Base-by-base conservation (phyloP, 2,888 invertebrate genomes). In the Hipparchia sbordonii region DNA sequence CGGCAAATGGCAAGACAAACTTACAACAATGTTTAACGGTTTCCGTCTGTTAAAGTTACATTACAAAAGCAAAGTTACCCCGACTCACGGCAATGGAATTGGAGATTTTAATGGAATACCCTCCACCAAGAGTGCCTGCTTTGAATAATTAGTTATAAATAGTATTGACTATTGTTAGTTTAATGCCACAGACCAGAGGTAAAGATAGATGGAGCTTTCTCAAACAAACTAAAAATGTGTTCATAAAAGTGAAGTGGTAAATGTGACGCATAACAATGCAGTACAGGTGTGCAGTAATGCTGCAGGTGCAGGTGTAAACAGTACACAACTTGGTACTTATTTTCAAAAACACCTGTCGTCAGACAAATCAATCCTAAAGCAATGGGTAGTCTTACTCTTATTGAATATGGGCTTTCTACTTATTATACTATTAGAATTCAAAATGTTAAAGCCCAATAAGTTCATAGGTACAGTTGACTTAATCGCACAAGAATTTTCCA, bases 51-150 rank as follows among this genome's bases (percentile, higher is more conserved):
- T 8, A 57, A 57, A 57, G 23, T 23, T 7, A 57, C 8, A 57
- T 56, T 13, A 57, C 7, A 1, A 57, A 23, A 57, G 57, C 57
- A 57, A 57, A 57, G 57, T 9, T 57, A 23, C 57, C 8, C 56
- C 23, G 2, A 57, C 13, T 57, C 57, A 57, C 8, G 57, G 57
- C 46, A 60, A 33, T 62, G 72, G 69, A 61, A 68, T 68, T 68
- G 67, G 73, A 70, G 73, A 69, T 67, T 60, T 61, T 67, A 73
- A 66, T 54, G 73, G 60, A 70, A 71, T 71, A 73, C 74, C 77
- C 77, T 85, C 82, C 82, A 83, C 89, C 88, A 81, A 76, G 82
- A 86, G 90, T 91, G 92, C 92, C 92, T 92, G 87, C 85, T 86
- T 85, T 80, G 76, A 77, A 81, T 72, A 67, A 78, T 79, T 83